Conservation (phyloP, 2,113 vertebrate genomes). For the Clarias gariepinus region DNA sequence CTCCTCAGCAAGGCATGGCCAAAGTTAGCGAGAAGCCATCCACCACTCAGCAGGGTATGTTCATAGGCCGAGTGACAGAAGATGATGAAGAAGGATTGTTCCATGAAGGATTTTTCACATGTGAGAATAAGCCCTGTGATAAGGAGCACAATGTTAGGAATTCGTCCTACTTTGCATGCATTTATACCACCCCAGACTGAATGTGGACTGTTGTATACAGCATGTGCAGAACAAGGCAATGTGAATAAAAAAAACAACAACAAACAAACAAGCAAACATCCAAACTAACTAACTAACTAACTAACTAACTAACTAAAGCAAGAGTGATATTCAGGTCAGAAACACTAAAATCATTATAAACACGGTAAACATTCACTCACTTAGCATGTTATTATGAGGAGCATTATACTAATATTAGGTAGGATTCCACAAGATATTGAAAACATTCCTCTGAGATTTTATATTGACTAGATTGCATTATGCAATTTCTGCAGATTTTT, state of each 20-base stretch:
- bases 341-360: background rate
- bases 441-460: background rate
- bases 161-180: background rate
- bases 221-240: background rate
- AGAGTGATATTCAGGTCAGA: background rate
- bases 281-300: background rate
- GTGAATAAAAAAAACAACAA: background rate
- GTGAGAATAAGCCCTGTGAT: background rate
- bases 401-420: background rate
- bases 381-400: too few species aligned
- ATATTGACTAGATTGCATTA: background rate
- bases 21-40: conserved; percentile 16
- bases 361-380: background rate
- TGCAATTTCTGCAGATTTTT: background rate
- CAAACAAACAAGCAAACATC: background rate
- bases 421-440: background rate
- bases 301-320: background rate
- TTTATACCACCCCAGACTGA: background rate
- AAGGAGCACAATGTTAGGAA: background rate
- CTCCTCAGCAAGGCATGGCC: background rate
- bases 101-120: conserved; percentile 4
- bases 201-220: background rate
- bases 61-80: background rate
- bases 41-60: background rate
- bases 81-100: background rate